phyloP scores from a whole-genome alignment of 2,113 vertebrate species.

The Azemiops feae region DNA sequence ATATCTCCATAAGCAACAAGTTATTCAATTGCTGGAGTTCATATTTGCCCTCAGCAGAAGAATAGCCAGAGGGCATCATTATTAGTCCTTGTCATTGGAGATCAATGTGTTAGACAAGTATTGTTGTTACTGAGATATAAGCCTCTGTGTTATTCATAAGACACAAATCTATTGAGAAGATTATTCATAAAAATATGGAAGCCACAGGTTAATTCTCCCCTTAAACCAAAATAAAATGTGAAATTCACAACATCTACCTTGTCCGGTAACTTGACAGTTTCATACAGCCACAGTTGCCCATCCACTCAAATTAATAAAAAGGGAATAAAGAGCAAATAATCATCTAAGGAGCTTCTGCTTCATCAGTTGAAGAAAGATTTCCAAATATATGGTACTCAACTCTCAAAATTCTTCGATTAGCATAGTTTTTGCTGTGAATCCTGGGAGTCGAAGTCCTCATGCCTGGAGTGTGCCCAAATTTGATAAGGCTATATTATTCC shows the following conservation, averaged over 20 bases:
- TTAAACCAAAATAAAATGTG: constrained; percentile 36
- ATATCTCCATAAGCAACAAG: constrained; percentile 44
- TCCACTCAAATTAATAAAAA: constrained; percentile 21
- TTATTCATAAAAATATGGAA: constrained; percentile 57
- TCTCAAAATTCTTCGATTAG: neutral
- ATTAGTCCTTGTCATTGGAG: constrained; percentile 43
- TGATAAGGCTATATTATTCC: neutral
- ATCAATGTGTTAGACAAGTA: constrained; percentile 58
- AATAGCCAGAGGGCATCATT: constrained; percentile 50
- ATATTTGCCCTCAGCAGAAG: constrained; percentile 52
- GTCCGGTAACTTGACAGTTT: constrained; percentile 40
- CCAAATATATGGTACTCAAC: neutral
- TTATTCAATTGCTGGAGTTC: constrained; percentile 48
- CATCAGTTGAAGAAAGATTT: neutral
- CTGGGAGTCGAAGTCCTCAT: neutral
- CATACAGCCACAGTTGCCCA: constrained; percentile 8
- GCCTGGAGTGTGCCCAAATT: neutral
- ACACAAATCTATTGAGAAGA: constrained; percentile 64
- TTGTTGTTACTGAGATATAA: constrained; percentile 53
- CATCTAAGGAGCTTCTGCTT: neutral
- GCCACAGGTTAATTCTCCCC: constrained; percentile 43
- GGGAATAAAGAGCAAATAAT: neutral
- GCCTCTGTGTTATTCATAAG: constrained; percentile 68
- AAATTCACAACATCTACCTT: constrained; percentile 38
- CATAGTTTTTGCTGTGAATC: neutral